phyloP scores from a whole-genome alignment of 2,113 vertebrate species.

The Seriola aureovittata region DNA sequence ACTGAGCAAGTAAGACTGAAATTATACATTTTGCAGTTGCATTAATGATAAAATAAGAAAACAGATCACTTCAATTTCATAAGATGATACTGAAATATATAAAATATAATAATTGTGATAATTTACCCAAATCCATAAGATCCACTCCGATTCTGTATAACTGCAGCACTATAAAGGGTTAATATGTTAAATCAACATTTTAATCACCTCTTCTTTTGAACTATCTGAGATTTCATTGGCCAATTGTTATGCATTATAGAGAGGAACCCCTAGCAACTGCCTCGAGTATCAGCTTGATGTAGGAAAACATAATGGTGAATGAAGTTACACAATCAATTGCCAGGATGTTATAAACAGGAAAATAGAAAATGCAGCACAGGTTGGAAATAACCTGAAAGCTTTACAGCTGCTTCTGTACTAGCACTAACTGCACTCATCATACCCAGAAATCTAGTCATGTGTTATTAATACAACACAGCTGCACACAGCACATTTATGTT shows the following conservation, averaged over 20 bases:
- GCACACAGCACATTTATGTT: not conserved
- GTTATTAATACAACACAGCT: not conserved
- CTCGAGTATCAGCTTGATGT: conserved; percentile 19
- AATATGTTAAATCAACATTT: not conserved
- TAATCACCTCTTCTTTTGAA: not conserved
- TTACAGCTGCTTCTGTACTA: not conserved
- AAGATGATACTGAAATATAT: not conserved
- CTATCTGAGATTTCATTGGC: not conserved
- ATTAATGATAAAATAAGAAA: conserved; percentile 6
- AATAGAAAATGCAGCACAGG: conserved; percentile 7
- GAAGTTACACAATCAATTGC: conserved; percentile 28
- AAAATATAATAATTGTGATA: not conserved
- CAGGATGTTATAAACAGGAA: conserved; percentile 20
- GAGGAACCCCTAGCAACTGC: not conserved
- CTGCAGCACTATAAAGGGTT: not conserved
- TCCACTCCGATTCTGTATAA: not conserved
- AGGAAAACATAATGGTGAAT: not conserved
- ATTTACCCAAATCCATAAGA: not conserved
- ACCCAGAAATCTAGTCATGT: not conserved
- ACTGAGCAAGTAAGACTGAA: not conserved
- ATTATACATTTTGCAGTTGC: conserved; percentile 11
- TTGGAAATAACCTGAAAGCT: conserved; percentile 16
- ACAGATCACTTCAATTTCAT: not conserved
- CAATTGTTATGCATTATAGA: conserved; percentile 7
- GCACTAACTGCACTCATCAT: not conserved